Percentiles rank a stretch among this genome's conserved stretches.
phyloP scores from a whole-genome alignment of 2,797 vertebrate species.

The Sebastes diaconus region DNA sequence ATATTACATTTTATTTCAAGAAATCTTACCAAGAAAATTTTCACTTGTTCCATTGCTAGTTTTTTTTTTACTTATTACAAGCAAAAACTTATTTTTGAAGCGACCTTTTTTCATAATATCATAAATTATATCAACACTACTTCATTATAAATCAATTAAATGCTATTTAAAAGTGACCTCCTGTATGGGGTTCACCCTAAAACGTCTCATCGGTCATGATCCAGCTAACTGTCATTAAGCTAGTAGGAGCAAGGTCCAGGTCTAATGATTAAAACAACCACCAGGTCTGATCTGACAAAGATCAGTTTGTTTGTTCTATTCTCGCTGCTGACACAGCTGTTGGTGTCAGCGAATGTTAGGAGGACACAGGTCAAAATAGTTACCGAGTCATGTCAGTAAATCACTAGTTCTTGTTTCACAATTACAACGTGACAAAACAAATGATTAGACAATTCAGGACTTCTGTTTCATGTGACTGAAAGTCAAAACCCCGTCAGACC shows the following conservation, averaged over 20 bases:
- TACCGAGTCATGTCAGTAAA: background rate
- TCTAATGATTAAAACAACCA: background rate
- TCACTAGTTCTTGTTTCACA: background rate
- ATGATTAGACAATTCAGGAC: background rate
- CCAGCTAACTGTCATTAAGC: background rate
- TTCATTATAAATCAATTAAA: background rate
- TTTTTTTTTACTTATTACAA: too few relatives aligned
- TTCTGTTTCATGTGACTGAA: constrained; percentile 3
- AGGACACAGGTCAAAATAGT: constrained; percentile 16
- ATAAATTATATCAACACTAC: background rate
- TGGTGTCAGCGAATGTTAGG: background rate
- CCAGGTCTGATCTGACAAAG: background rate
- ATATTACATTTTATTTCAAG: too few relatives aligned
- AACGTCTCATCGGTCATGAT: background rate
- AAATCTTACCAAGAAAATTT: too few relatives aligned
- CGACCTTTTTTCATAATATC: background rate
- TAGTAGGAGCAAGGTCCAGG: background rate
- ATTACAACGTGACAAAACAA: background rate
- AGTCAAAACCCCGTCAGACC: background rate
- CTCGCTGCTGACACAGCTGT: background rate
- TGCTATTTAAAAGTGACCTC: background rate
- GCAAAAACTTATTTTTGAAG: too few relatives aligned
- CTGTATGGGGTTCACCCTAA: background rate
- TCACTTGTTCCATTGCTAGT: too few relatives aligned
- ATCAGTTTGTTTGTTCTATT: background rate